Evolutionary conservation across 2,113 vertebrate genomes (phyloP).

Genomic region (Tympanuchus pallidicinctus): DNA sequence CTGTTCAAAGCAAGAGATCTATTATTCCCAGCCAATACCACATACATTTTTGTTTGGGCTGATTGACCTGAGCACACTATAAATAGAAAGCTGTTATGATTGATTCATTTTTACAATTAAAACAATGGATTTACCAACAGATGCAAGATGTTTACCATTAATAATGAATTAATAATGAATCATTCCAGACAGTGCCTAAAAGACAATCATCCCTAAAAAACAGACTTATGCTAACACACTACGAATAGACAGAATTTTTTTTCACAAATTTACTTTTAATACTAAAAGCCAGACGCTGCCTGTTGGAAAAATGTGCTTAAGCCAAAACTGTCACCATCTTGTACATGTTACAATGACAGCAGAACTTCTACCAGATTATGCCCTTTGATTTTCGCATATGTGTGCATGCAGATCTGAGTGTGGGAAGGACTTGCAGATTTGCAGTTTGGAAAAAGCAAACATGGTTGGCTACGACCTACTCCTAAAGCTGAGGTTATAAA

Average conservation of each 20-base stretch:
- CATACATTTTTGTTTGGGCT: constrained; percentile 7
- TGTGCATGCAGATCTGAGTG: constrained; percentile 28
- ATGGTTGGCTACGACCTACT: constrained; percentile 24
- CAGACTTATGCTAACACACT: background rate
- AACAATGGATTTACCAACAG: constrained; percentile 9
- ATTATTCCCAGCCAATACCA: background rate
- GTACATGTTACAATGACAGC: constrained; percentile 25
- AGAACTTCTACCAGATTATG: constrained; percentile 69
- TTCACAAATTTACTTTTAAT: constrained; percentile 64
- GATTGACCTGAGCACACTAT: constrained; percentile 38
- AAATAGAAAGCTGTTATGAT: constrained; percentile 16
- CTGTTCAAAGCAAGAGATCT: background rate
- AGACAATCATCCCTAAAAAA: constrained; percentile 3
- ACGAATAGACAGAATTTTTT: constrained; percentile 66
- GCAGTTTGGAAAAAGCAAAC: constrained; percentile 45
- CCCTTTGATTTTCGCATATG: constrained; percentile 72
- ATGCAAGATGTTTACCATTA: constrained; percentile 20
- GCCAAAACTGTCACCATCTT: constrained; percentile 55
- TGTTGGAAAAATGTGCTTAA: constrained; percentile 41
- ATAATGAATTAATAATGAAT: background rate
- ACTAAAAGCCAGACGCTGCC: constrained; percentile 64
- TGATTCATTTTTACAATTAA: background rate
- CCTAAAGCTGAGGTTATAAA: background rate
- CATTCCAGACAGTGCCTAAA: background rate
- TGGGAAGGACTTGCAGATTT: constrained; percentile 31